Evolutionary conservation across 1,140 invertebrate genomes (phyloP).

Genomic region (Pseudomyrmex sp.): DNA sequence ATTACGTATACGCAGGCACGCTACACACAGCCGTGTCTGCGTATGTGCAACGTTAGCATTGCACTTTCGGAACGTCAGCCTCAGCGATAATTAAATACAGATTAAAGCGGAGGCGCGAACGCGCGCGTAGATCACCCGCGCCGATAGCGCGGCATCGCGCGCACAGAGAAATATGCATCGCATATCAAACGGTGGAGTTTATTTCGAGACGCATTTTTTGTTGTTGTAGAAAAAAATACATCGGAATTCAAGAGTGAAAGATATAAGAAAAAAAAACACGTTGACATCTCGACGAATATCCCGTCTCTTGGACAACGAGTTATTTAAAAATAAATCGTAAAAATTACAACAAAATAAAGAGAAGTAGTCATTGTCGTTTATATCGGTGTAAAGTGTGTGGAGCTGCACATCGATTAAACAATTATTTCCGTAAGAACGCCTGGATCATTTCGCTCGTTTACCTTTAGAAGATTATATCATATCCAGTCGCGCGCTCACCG

Average conservation of each 20-base stretch:
- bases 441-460: conserved; percentile 17
- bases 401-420: not conserved
- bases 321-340: not conserved
- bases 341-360: not conserved
- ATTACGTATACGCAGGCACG: not conserved
- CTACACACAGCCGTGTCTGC: not conserved
- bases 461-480: conserved; percentile 31
- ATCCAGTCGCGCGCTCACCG: not conserved
- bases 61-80: conserved; percentile 5
- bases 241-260: too few relatives aligned
- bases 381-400: not conserved
- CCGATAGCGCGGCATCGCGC: not conserved
- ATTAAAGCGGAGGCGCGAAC: conserved; percentile 31
- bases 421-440: not conserved
- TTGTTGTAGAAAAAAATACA: too few relatives aligned
- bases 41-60: not conserved
- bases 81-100: conserved; percentile 45
- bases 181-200: not conserved
- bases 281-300: too few relatives aligned
- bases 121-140: conserved; percentile 1
- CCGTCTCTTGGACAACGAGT: not conserved
- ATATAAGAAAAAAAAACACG: too few relatives aligned
- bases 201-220: too few relatives aligned
- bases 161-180: not conserved
- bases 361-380: conserved; percentile 6